Evolutionary conservation across 2,888 invertebrate species (phyloP), one percentile per base, ranked within the genome.

Genomic region (Idaea dimidiata): DNA sequence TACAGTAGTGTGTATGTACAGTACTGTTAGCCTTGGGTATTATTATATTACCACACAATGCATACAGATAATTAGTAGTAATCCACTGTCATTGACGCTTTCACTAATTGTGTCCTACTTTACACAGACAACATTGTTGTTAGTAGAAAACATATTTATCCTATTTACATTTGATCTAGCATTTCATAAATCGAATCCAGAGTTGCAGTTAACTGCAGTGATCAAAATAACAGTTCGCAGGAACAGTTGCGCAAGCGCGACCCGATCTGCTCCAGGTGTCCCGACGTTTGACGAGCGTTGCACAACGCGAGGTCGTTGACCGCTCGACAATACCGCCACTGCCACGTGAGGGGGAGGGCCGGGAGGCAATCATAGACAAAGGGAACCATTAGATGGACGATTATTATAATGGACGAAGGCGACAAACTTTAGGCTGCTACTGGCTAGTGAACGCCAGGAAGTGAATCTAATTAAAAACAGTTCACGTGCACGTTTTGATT

Each of bases 281-380:
- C 75, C 66, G 72, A 71, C 69, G 43, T 76, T 75, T 78, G 75
- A 76, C 71, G 70, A 65, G 71, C 67, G 75, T 84, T 85, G 83
- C 84, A 84, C 78, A 83, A 84, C 76, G 62, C 64, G 74, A 71
- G 87, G 86, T 87, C 87, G 73, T 70, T 75, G 89, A 83, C 87
- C 89, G 77, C 66, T 66, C 73, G 71, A 83, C 87, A 84, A 84
- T 83, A 80, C 78, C 76, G 76, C 69, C 78, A 70, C 67, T 74
- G 71, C 67, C 67, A 66, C 72, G 70, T 62, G 72, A 69, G 70
- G 69, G 67, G 73, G 70, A 69, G 65, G 75, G 72, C 69, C 67
- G 69, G 72, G 73, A 74, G 75, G 73, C 73, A 64, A 62, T 67
- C 76, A 74, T 79, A 81, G 82, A 84, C 84, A 84, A 81, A 80